phyloP scores from a whole-genome alignment of 1,140 invertebrate genomes.

The Drusus annulatus region DNA sequence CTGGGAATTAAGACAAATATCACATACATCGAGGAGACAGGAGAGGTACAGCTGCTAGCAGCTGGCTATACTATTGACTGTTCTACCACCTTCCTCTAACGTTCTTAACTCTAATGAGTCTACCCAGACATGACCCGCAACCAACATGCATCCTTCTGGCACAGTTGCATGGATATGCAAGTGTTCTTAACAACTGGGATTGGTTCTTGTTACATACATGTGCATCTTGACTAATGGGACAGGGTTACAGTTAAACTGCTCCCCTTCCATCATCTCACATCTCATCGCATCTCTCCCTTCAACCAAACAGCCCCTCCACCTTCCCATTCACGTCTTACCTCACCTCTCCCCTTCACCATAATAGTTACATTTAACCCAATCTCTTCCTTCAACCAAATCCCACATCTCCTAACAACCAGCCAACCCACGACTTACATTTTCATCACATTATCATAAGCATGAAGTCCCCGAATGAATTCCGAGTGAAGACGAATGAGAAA shows the following conservation, averaged over 20 bases:
- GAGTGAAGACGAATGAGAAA: neutral
- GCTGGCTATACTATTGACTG: conserved; percentile 52
- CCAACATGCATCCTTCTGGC: conserved; percentile 62
- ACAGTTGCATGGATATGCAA: conserved; percentile 67
- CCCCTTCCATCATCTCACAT: conserved; percentile 24
- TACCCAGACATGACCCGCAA: conserved; percentile 61
- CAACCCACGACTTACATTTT: no score
- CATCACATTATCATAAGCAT: neutral
- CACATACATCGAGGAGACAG: conserved; percentile 91
- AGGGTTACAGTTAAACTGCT: conserved; percentile 51
- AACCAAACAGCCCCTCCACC: no score
- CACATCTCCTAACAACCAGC: no score
- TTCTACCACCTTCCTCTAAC: conserved; percentile 54
- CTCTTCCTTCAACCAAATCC: no score
- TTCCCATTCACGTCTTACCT: no score
- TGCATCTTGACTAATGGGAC: conserved; percentile 59
- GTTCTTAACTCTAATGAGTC: conserved; percentile 67
- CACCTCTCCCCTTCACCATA: no score
- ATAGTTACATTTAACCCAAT: no score
- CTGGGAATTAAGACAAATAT: conserved; percentile 95
- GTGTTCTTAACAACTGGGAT: conserved; percentile 57
- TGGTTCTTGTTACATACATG: conserved; percentile 53
- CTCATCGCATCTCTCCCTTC: neutral
- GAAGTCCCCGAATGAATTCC: conserved; percentile 6
- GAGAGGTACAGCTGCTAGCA: conserved; percentile 78